phyloP scores from a whole-genome alignment of 1,140 invertebrate species.

The Drosophila sulfurigaster region DNA sequence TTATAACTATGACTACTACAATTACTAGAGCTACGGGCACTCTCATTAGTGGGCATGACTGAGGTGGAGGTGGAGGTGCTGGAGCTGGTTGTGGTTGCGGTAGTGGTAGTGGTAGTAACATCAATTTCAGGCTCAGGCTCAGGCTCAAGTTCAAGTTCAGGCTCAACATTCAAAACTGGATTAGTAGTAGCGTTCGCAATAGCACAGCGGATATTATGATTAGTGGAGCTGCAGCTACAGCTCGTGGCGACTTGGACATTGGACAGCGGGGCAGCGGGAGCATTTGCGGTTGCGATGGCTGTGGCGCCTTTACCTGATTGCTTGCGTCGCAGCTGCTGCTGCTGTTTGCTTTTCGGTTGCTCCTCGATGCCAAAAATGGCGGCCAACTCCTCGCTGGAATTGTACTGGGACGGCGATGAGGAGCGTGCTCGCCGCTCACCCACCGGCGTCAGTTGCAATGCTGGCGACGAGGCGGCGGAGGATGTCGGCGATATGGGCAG shows the following conservation, averaged over 20 bases:
- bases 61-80: slow-evolving; percentile 18
- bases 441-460: slow-evolving; percentile 71
- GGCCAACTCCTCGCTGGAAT: slow-evolving; percentile 87
- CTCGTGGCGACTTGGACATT: slow-evolving; percentile 36
- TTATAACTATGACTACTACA: slow-evolving; percentile 79
- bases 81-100: slow-evolving; percentile 28
- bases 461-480: slow-evolving; percentile 70
- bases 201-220: slow-evolving; percentile 50
- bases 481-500: slow-evolving; percentile 48
- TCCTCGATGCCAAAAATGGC: slow-evolving; percentile 86
- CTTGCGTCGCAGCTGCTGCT: slow-evolving; percentile 24
- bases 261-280: slow-evolving; percentile 24
- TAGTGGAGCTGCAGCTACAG: slow-evolving; percentile 43
- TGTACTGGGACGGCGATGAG: slow-evolving; percentile 86
- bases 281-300: slow-evolving; percentile 17
- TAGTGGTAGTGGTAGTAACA: slow-evolving; percentile 51
- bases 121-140: slow-evolving; percentile 34
- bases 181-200: slow-evolving; percentile 68
- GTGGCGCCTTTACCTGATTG: slow-evolving; percentile 70
- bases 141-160: slow-evolving; percentile 14
- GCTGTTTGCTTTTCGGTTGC: slow-evolving; percentile 35
- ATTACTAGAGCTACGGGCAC: slow-evolving; percentile 54
- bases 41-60: slow-evolving; percentile 59
- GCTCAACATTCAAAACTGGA: slow-evolving; percentile 65
- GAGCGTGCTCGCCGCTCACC: slow-evolving; percentile 48